These are phyloP conservation scores for Trichopria drosophilae DNA, from an alignment of 2,888 invertebrate genomes.

Conservation along the genomic window DNA sequence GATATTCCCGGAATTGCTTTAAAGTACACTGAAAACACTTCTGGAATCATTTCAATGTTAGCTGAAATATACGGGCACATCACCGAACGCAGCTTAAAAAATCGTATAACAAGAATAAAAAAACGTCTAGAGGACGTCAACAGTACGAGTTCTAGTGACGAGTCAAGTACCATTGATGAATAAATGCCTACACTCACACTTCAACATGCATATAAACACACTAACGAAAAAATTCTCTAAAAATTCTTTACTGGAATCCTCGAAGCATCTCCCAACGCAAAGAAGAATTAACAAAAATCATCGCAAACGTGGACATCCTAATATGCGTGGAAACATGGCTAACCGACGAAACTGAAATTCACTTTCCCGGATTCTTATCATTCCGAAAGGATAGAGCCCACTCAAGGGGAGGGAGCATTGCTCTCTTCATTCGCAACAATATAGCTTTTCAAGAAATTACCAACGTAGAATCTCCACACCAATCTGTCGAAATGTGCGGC, in stretches of 20 bases:
- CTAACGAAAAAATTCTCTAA: not conserved
- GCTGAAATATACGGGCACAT: not conserved
- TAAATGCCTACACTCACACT: not conserved
- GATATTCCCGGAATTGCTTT: constrained; percentile 2
- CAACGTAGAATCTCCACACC: not conserved
- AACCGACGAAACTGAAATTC: not conserved
- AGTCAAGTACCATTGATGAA: not conserved
- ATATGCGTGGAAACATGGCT: constrained; percentile 17
- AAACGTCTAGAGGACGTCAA: not conserved
- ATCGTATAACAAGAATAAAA: constrained; percentile 5
- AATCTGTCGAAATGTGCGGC: not conserved
- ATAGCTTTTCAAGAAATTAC: not conserved
- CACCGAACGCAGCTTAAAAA: not conserved
- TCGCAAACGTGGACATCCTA: constrained; percentile 1
- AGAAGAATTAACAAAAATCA: not conserved
- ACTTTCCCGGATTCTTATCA: not conserved
- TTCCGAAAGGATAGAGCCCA: constrained; percentile 1
- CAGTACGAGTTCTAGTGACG: not conserved
- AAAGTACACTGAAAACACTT: not conserved
- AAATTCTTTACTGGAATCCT: constrained; percentile 7
- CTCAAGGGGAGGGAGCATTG: not conserved
- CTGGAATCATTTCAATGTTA: not conserved
- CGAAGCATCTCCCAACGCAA: constrained; percentile 2
- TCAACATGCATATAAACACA: not conserved
- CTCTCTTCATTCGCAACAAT: not conserved